A percentile compares a stretch with the other conserved stretches of the same genome.
Conservation (phyloP, 2,888 invertebrate genomes). For the Philopedon plagiatum region DNA sequence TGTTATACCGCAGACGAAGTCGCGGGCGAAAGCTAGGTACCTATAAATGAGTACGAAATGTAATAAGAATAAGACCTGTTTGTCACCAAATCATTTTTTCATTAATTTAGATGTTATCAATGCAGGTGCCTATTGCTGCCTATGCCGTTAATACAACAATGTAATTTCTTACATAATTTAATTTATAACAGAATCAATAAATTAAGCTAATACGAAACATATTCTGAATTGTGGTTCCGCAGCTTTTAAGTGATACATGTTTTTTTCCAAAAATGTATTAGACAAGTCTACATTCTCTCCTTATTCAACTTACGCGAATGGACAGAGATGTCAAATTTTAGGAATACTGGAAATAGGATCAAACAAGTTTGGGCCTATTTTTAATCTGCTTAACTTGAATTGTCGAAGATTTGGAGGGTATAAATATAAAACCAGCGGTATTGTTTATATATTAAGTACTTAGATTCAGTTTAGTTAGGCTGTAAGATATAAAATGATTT, state of each 20-base stretch:
- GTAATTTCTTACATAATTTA: constrained; percentile 1
- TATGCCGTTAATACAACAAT: too few species aligned
- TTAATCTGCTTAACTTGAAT: neutral
- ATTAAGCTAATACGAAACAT: constrained; percentile 1
- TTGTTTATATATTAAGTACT: neutral
- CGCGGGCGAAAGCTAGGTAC: too few species aligned
- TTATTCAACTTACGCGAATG: neutral
- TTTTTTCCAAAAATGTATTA: neutral
- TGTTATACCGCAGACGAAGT: too few species aligned
- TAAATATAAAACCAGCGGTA: neutral
- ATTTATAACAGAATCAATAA: neutral
- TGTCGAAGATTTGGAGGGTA: neutral
- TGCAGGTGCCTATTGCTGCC: too few species aligned
- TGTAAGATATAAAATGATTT: neutral
- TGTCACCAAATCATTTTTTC: too few species aligned
- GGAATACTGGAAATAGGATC: neutral
- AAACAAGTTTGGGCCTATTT: constrained; percentile 32
- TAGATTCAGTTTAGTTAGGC: neutral
- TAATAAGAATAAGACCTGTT: too few species aligned
- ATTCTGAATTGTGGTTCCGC: constrained; percentile 2
- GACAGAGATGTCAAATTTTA: neutral
- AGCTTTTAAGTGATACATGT: neutral
- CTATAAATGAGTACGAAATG: too few species aligned
- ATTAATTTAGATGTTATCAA: too few species aligned
- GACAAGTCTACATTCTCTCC: neutral